Percentiles rank a stretch among this genome's conserved stretches.
Evolutionary conservation across 2,888 invertebrate genomes (phyloP).

Genomic region (Ichneumon xanthorius): DNA sequence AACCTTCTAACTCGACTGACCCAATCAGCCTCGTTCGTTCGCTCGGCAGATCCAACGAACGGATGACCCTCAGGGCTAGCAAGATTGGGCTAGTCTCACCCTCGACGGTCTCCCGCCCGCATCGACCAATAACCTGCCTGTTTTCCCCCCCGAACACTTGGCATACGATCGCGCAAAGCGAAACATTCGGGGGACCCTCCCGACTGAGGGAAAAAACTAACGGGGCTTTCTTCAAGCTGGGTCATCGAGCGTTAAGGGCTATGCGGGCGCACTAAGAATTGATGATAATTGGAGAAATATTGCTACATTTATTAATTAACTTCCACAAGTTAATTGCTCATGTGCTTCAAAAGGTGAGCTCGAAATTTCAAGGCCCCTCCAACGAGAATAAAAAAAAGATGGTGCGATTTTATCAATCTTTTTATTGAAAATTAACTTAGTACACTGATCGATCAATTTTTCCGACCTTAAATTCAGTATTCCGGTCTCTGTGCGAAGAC

Average conservation of each 20-base stretch:
- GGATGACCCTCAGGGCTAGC: conserved; percentile 30
- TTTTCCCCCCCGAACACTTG: conserved; percentile 36
- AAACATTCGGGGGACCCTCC: conserved; percentile 15
- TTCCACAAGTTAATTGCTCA: background rate
- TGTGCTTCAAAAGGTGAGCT: background rate
- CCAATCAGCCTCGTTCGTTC: conserved; percentile 28
- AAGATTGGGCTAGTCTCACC: conserved; percentile 40
- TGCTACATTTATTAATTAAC: background rate
- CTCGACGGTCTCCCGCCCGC: conserved; percentile 29
- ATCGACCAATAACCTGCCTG: conserved; percentile 36
- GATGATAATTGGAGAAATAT: conserved; percentile 8
- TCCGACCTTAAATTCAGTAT: too few species aligned
- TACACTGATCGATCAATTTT: background rate
- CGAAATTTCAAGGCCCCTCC: background rate
- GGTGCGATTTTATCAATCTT: too few species aligned
- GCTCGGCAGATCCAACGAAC: conserved; percentile 1
- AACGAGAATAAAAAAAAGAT: too few species aligned
- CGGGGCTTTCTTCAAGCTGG: conserved; percentile 13
- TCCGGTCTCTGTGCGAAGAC: too few species aligned
- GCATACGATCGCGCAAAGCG: conserved; percentile 14
- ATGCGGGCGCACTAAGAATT: conserved; percentile 34
- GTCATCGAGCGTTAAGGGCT: conserved; percentile 3
- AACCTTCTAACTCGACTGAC: conserved; percentile 30
- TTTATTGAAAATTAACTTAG: too few species aligned
- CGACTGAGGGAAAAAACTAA: conserved; percentile 9